phyloP scores from a whole-genome alignment of 2,888 invertebrate species.

The Plebejus anna region DNA sequence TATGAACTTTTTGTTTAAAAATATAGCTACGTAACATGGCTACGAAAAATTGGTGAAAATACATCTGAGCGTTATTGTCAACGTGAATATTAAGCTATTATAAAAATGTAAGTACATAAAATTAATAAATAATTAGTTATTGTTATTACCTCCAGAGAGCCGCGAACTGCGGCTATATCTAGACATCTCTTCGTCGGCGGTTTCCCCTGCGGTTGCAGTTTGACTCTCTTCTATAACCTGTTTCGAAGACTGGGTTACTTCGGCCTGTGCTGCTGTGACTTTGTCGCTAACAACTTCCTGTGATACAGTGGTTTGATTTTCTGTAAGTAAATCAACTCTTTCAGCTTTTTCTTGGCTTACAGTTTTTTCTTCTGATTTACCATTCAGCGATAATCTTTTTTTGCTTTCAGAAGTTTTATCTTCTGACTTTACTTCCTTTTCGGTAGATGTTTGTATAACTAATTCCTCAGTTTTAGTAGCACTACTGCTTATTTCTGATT shows the following conservation, averaged over 20 bases:
- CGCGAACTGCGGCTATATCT: conserved; percentile 82
- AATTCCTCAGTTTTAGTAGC: background rate
- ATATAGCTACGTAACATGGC: no score
- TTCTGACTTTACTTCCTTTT: conserved; percentile 1
- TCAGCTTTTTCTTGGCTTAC: background rate
- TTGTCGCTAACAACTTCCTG: conserved; percentile 22
- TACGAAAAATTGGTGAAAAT: no score
- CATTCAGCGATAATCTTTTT: background rate
- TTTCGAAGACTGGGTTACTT: conserved; percentile 41
- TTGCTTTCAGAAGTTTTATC: background rate
- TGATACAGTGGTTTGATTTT: conserved; percentile 14
- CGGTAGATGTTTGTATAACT: background rate
- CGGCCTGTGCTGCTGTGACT: conserved; percentile 34
- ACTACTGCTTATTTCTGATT: background rate
- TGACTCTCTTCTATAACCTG: conserved; percentile 49
- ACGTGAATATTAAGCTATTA: background rate
- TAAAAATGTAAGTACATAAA: background rate
- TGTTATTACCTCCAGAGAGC: conserved; percentile 78
- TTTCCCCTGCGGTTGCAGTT: conserved; percentile 65
- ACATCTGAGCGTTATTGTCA: background rate
- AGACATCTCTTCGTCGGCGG: conserved; percentile 73
- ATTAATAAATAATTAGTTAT: background rate
- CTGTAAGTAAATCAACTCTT: background rate
- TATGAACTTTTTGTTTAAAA: no score
- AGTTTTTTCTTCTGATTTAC: conserved; percentile 6